These are phyloP conservation scores for Ectemnius cavifrons DNA, from an alignment of 2,888 invertebrate genomes.

Conservation along the genomic window DNA sequence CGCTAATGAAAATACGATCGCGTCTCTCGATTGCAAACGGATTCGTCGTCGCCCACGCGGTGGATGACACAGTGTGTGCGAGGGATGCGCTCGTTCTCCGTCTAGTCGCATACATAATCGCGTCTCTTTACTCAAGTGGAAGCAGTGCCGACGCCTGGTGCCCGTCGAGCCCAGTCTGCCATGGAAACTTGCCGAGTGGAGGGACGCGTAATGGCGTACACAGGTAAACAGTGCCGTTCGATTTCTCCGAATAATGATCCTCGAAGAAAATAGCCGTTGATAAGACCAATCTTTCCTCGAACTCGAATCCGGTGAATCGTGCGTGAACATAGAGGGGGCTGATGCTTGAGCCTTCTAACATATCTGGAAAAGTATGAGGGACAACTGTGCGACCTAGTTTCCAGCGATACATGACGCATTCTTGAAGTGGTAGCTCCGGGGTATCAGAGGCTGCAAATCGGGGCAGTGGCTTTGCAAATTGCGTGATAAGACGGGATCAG, in stretches of 20 bases:
- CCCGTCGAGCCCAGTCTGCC: background rate
- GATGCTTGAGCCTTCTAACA: too few relatives aligned
- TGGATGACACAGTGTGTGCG: slow-evolving; percentile 8
- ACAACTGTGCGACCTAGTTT: too few relatives aligned
- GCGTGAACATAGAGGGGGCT: too few relatives aligned
- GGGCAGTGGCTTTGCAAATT: too few relatives aligned
- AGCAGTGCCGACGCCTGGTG: background rate
- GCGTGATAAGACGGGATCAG: background rate
- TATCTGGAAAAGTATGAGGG: too few relatives aligned
- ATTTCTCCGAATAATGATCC: background rate
- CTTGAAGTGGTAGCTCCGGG: too few relatives aligned
- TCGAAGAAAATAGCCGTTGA: too few relatives aligned
- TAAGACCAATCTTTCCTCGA: too few relatives aligned
- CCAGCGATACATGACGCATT: too few relatives aligned
- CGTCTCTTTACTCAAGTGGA: background rate
- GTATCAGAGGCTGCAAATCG: too few relatives aligned
- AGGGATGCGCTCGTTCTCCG: slow-evolving; percentile 22
- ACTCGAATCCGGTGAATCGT: too few relatives aligned
- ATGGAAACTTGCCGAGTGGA: slow-evolving; percentile 26
- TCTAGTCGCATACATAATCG: slow-evolving; percentile 9
- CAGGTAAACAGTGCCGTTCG: slow-evolving; percentile 47
- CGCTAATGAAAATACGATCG: slow-evolving; percentile 38
- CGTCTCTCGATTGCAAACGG: slow-evolving; percentile 28
- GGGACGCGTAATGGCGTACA: slow-evolving; percentile 51
- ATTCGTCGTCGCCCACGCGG: slow-evolving; percentile 21